phyloP scores from a whole-genome alignment of 1,140 invertebrate genomes.

The Phymastichus coffea region DNA sequence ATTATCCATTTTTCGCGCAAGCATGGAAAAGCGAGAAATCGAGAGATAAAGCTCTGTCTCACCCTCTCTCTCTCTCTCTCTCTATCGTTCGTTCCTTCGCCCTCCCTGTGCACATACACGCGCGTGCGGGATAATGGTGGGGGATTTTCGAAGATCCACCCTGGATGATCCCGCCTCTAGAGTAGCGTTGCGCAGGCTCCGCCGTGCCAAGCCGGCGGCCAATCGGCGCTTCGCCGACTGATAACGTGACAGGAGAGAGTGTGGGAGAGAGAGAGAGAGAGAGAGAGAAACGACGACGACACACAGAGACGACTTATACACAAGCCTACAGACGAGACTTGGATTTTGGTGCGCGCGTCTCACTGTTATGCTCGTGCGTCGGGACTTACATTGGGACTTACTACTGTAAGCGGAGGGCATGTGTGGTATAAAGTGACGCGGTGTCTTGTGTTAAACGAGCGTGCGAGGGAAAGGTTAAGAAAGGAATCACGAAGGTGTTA shows the following conservation, averaged over 20 bases:
- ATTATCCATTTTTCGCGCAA: no score
- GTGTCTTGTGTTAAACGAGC: not conserved
- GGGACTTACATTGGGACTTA: not conserved
- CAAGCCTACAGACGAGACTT: no score
- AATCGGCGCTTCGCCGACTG: slow-evolving; percentile 55
- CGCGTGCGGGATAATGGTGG: not conserved
- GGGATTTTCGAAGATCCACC: slow-evolving; percentile 37
- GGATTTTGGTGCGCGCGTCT: no score
- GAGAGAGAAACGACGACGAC: no score
- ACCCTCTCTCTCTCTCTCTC: slow-evolving; percentile 1
- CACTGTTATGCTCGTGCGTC: no score
- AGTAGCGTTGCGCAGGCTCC: slow-evolving; percentile 37
- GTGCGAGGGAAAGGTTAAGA: not conserved
- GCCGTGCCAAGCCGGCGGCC: slow-evolving; percentile 33
- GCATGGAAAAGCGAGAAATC: no score
- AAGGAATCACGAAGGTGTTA: slow-evolving; percentile 3
- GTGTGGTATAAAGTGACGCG: not conserved
- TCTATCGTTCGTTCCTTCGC: not conserved
- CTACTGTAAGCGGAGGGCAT: not conserved
- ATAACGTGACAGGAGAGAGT: no score
- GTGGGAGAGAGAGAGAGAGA: no score
- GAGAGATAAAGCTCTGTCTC: no score
- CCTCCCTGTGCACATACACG: slow-evolving; percentile 11
- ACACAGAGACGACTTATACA: no score
- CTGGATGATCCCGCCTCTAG: slow-evolving; percentile 56